Conservation (phyloP, 2,113 vertebrate genomes). For the Gymnogyps californianus region DNA sequence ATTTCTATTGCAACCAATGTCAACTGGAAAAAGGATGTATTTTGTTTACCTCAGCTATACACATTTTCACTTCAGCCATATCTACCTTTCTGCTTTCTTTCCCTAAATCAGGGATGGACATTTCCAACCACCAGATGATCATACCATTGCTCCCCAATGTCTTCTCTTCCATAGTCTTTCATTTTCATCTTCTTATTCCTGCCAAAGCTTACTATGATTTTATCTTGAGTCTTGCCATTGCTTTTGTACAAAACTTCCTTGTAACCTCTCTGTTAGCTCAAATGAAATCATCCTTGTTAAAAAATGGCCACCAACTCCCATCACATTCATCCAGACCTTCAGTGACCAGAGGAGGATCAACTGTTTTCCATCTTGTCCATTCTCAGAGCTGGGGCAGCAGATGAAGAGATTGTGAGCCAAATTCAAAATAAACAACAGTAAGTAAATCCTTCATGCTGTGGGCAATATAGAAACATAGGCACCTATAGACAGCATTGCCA, state of each 20-base stretch:
- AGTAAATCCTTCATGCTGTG: neutral
- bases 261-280: neutral
- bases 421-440: neutral
- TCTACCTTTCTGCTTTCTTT: neutral
- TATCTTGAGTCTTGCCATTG: neutral
- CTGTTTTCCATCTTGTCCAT: neutral
- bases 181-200: neutral
- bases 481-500: neutral
- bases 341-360: neutral
- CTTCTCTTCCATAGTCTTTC: neutral
- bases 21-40: neutral
- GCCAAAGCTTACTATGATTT: neutral
- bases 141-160: neutral
- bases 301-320: neutral
- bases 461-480: neutral
- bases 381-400: neutral
- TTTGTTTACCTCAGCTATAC: neutral
- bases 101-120: neutral
- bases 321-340: neutral
- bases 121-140: neutral
- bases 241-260: neutral
- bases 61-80: neutral
- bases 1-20: neutral
- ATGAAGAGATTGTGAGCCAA: neutral
- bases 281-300: neutral